phyloP scores from a whole-genome alignment of 2,797 vertebrate species.

The Dryobates pubescens region DNA sequence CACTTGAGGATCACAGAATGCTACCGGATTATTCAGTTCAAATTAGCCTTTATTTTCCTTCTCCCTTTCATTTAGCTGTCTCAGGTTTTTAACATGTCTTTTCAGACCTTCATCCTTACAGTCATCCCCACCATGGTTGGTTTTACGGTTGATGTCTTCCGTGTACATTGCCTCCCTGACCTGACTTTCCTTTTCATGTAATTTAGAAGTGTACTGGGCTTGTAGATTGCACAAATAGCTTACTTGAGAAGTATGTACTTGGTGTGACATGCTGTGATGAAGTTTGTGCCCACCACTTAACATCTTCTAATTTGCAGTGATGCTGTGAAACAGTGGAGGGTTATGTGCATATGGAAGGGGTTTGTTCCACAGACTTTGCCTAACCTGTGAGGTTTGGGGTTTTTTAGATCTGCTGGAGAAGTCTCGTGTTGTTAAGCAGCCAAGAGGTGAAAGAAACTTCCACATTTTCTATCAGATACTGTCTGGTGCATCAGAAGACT shows the following conservation, averaged over 20 bases:
- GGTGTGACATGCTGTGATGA: background rate
- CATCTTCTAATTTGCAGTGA: background rate
- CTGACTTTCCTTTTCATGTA: background rate
- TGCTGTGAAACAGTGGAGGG: background rate
- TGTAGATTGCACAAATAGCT: background rate
- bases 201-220: background rate
- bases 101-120: background rate
- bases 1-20: background rate
- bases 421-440: conserved; percentile 97
- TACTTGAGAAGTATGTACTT: background rate
- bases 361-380: background rate
- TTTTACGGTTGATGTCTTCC: background rate
- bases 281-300: background rate
- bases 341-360: background rate
- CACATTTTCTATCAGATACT: conserved; percentile 98
- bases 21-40: background rate
- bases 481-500: conserved; percentile 93
- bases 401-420: conserved; percentile 94
- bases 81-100: background rate
- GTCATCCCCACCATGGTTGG: background rate
- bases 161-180: background rate
- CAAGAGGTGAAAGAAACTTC: conserved; percentile 97
- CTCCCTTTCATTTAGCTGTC: background rate
- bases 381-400: conserved; percentile 7
- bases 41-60: background rate